Base-by-base conservation (phyloP, 2,888 invertebrate genomes). In the Bellardia bayeri region DNA sequence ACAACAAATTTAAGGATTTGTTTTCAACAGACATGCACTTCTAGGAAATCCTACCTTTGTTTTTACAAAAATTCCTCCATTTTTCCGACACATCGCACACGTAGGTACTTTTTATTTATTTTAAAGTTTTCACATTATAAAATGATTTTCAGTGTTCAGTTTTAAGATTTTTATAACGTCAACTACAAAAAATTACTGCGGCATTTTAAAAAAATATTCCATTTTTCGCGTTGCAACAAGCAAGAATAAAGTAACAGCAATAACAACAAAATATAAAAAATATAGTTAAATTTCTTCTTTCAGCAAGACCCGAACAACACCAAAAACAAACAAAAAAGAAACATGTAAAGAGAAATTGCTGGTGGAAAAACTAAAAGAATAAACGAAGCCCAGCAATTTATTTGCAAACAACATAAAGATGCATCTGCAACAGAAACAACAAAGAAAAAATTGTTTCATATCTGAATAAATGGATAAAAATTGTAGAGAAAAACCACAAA, bases 351-450 rank as follows among this genome's bases (percentile, higher is more conserved):
- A 74, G 75, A 75, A 74, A 80, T 72, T 64, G 64, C 66, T n/a
- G 11, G 56, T 30, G 13, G 40, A 42, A 49, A 51, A 72, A 74
- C 33, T 16, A 8, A 7, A 16, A 16, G 4, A 14, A n/a, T 9
- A 33, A 75, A 76, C 51, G 83, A 76, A 71, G 80, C 86, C 82
- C 40, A 64, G 61, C 78, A 80, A 83, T 86, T 86, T 80, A 75
- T 86, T 79, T 82, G 72, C 66, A 66, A 75, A 86, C 63, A 69
- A 75, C 68, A 23, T 69, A 13, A 64, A 72, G 79, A 69, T 79
- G 74, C 74, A 82, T 40, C 63, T 80, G 83, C 63, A 79, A 30
- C 16, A 11, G 45, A 45, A 51, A 63, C 14, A 58, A 6, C 9
- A 51, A 23, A 13, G 13, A 64, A 33, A 79, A 78, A 82, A 61